These are phyloP conservation scores for Sebastes cheni DNA, from an alignment of 2,797 vertebrate species.

Conservation along the genomic window DNA sequence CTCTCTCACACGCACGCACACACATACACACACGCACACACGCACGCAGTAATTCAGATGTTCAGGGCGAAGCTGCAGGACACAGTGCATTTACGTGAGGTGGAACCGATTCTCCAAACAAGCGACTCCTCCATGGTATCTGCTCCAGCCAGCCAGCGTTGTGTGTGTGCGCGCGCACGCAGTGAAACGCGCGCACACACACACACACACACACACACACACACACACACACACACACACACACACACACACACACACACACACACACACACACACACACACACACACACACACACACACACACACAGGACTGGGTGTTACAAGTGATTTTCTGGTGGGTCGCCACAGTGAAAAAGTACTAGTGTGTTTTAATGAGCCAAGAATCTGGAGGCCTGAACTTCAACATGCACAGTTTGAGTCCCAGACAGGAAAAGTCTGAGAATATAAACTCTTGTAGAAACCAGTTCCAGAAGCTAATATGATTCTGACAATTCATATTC, in stretches of 20 bases:
- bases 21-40: too few species aligned
- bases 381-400: not conserved
- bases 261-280: not conserved
- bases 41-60: not conserved
- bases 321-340: not conserved
- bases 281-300: not conserved
- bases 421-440: not conserved
- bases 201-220: not conserved
- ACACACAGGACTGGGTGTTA: not conserved
- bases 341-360: not conserved
- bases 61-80: not conserved
- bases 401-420: not conserved
- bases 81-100: not conserved
- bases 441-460: not conserved
- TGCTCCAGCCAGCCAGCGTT: not conserved
- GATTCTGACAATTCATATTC: conserved; percentile 7
- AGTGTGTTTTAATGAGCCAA: conserved; percentile 11
- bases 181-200: not conserved
- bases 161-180: fast-evolving
- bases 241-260: not conserved
- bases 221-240: not conserved
- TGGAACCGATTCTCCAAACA: not conserved
- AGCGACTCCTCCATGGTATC: not conserved
- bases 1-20: too few species aligned
- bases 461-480: not conserved